A percentile compares a stretch with the other conserved stretches of the same genome.
These are phyloP conservation scores for Chaitophorus viminalis DNA, from an alignment of 2,888 invertebrate species.

Conservation along the genomic window DNA sequence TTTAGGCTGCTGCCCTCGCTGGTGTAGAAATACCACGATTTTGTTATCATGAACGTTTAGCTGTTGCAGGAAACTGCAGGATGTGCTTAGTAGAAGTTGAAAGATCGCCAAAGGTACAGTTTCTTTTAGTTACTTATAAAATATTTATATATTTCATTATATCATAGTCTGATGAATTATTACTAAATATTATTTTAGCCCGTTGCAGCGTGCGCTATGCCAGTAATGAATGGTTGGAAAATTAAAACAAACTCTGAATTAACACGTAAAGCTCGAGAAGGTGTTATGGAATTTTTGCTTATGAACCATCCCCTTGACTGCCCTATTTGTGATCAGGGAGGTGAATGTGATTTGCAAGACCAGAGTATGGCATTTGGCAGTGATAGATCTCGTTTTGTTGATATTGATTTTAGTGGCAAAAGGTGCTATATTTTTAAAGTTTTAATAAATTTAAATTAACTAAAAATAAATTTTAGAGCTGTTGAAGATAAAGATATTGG, in stretches of 20 bases:
- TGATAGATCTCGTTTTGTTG: conserved; percentile 91
- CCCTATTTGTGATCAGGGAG: conserved; percentile 99
- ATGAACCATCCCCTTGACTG: conserved; percentile 99
- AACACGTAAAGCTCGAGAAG: conserved; percentile 81
- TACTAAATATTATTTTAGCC: conserved; percentile 71
- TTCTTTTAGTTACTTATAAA: no score
- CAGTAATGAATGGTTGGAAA: conserved; percentile 99
- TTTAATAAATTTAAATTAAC: not conserved
- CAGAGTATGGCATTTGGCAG: conserved; percentile 99
- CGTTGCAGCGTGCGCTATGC: conserved; percentile 99
- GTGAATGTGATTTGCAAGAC: conserved; percentile 94
- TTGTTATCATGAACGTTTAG: conserved; percentile 98
- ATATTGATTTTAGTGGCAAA: conserved; percentile 91
- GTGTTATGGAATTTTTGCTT: conserved; percentile 98
- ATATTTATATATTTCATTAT: not conserved
- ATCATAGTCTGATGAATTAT: no score
- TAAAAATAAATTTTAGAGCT: conserved; percentile 73
- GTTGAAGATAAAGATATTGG: conserved; percentile 99
- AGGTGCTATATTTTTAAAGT: conserved; percentile 70
- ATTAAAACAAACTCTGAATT: conserved; percentile 97
- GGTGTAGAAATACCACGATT: conserved; percentile 99
- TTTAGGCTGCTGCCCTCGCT: conserved; percentile 89
- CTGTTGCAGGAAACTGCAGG: conserved; percentile 98
- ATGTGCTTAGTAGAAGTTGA: conserved; percentile 99
- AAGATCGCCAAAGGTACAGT: conserved; percentile 84